Evolutionary conservation across 2,113 vertebrate genomes (phyloP).

Genomic region (Sturnus vulgaris): DNA sequence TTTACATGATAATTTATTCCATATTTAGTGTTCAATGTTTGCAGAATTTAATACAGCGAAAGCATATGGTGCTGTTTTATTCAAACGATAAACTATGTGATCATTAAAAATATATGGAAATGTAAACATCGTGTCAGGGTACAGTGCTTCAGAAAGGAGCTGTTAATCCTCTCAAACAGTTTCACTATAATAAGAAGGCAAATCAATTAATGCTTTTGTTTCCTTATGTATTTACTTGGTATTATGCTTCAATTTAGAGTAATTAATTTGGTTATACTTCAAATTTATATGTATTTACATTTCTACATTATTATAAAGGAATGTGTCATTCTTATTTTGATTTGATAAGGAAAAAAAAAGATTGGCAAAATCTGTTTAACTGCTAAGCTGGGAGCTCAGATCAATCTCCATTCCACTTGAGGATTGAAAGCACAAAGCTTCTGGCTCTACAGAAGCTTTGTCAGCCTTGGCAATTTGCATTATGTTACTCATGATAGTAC

Average conservation of each 20-base stretch:
- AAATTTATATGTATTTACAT: not conserved
- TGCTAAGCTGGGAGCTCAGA: not conserved
- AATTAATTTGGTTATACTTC: conserved; percentile 20
- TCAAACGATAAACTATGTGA: conserved; percentile 15
- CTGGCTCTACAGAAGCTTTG: conserved; percentile 41
- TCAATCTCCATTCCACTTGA: conserved; percentile 9
- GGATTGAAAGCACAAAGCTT: conserved; percentile 2
- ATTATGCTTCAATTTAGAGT: conserved; percentile 2
- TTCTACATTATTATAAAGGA: not conserved
- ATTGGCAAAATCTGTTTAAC: conserved; percentile 23
- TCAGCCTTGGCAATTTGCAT: conserved; percentile 37
- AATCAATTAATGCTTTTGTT: conserved; percentile 31
- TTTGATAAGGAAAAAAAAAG: not conserved
- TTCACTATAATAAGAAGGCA: not conserved
- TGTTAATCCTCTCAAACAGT: conserved; percentile 25
- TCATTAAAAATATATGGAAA: conserved; percentile 57
- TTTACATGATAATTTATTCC: conserved; percentile 26
- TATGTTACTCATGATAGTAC: conserved; percentile 28
- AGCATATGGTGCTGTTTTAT: conserved; percentile 23
- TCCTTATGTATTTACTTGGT: conserved; percentile 10
- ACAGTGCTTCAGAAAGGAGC: conserved; percentile 10
- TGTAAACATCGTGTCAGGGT: conserved; percentile 34
- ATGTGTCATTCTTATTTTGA: not conserved
- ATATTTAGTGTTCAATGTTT: not conserved
- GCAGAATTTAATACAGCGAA: not conserved